Evolutionary conservation across 2,888 invertebrate genomes (phyloP).

Genomic region (Dolichomitus sp.): DNA sequence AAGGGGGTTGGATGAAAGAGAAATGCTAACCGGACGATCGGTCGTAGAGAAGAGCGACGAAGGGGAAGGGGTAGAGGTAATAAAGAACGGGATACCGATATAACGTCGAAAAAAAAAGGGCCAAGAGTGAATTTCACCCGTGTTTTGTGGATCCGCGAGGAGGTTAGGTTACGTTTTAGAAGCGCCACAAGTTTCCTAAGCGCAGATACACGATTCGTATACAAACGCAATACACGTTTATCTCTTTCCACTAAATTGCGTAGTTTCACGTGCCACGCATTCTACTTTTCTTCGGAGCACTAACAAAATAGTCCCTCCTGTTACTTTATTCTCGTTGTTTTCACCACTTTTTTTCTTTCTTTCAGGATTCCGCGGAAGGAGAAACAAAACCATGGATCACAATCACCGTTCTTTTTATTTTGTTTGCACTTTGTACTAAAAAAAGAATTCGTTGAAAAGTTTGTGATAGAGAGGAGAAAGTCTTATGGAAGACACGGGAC

Average conservation of each 20-base stretch:
- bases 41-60: conserved; percentile 30
- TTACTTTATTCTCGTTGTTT: not conserved
- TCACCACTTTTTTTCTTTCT: not conserved
- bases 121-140: not conserved
- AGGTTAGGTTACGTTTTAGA: conserved; percentile 47
- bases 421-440: not conserved
- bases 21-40: conserved; percentile 55
- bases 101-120: not conserved
- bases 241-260: not conserved
- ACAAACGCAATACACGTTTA: too few relatives aligned
- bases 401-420: not conserved
- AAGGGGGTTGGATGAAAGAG: conserved; percentile 45
- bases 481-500: not conserved
- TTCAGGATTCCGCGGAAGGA: not conserved
- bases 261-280: not conserved
- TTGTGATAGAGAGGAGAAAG: not conserved
- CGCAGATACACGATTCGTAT: not conserved
- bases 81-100: conserved; percentile 37
- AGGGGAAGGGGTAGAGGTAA: conserved; percentile 44
- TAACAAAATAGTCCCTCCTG: not conserved
- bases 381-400: not conserved
- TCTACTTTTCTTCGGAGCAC: not conserved
- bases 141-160: conserved; percentile 29
- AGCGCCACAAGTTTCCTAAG: conserved; percentile 1
- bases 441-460: not conserved